These are phyloP conservation scores for Oreohelix idahoensis DNA, from an alignment of 1,140 invertebrate genomes.

Conservation along the genomic window DNA sequence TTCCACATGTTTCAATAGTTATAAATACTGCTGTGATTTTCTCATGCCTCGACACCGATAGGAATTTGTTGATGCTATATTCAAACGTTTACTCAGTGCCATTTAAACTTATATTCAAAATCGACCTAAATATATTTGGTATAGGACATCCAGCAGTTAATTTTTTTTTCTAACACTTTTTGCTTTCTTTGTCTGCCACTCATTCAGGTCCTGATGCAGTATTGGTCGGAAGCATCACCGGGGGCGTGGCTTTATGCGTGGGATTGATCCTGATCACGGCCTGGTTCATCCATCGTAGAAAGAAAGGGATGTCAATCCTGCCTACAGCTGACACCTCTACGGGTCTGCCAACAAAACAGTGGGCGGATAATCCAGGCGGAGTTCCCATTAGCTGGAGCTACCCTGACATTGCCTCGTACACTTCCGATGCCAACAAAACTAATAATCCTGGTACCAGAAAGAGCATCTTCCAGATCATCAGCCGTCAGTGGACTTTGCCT, in stretches of 20 bases:
- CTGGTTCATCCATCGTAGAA: conserved; percentile 46
- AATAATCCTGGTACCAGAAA: conserved; percentile 52
- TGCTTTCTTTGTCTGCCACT: background rate
- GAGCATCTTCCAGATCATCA: conserved; percentile 66
- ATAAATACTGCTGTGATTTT: too few species aligned
- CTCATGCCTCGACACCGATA: too few species aligned
- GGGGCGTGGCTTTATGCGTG: conserved; percentile 35
- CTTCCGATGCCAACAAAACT: conserved; percentile 43
- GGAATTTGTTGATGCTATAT: too few species aligned
- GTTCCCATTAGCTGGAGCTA: conserved; percentile 47
- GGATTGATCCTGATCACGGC: conserved; percentile 40
- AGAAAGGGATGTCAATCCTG: conserved; percentile 23
- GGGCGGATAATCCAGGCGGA: conserved; percentile 12
- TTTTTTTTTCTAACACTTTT: too few species aligned
- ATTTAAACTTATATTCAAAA: too few species aligned
- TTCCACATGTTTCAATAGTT: too few species aligned
- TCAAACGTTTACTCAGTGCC: too few species aligned
- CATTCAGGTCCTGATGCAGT: conserved; percentile 44
- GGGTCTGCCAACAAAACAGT: background rate
- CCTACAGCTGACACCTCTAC: conserved; percentile 10
- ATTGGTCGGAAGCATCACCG: conserved; percentile 32
- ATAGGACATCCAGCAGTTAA: too few species aligned
- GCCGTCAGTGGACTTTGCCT: conserved; percentile 85
- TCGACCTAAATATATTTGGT: too few species aligned
- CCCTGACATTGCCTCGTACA: conserved; percentile 39